Percentiles rank a stretch among this genome's conserved stretches.
phyloP scores from a whole-genome alignment of 2,888 invertebrate genomes.

The Schizaphis graminum region DNA sequence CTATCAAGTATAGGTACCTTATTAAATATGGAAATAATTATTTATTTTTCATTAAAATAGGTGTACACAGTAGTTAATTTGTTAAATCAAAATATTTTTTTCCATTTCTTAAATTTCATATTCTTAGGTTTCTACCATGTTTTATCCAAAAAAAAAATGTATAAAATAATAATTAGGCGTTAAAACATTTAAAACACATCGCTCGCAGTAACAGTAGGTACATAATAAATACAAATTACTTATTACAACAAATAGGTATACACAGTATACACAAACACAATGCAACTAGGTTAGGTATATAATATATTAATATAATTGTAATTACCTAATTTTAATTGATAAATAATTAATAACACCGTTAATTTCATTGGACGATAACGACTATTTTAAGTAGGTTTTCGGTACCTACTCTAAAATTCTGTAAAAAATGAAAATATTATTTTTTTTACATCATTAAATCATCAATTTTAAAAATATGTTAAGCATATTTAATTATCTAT shows the following conservation, averaged over 20 bases:
- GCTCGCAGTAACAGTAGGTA: neutral
- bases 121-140: constrained; percentile 31
- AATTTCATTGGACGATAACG: neutral
- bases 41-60: constrained; percentile 37
- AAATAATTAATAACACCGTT: neutral
- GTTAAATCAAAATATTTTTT: constrained; percentile 6
- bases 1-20: neutral
- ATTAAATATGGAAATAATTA: constrained; percentile 6
- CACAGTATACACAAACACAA: neutral
- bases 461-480: neutral
- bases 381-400: neutral
- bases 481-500: neutral
- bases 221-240: neutral
- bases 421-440: neutral
- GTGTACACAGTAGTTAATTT: neutral
- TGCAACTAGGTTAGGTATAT: neutral
- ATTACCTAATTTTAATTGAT: neutral
- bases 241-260: neutral
- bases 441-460: neutral
- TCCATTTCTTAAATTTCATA: constrained; percentile 30
- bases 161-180: neutral
- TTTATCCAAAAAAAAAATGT: neutral
- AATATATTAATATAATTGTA: neutral
- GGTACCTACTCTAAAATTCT: neutral
- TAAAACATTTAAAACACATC: neutral